Percentiles rank a stretch among this genome's conserved stretches.
These are phyloP conservation scores for Microplitis manilae DNA, from an alignment of 2,888 invertebrate genomes.

Conservation along the genomic window DNA sequence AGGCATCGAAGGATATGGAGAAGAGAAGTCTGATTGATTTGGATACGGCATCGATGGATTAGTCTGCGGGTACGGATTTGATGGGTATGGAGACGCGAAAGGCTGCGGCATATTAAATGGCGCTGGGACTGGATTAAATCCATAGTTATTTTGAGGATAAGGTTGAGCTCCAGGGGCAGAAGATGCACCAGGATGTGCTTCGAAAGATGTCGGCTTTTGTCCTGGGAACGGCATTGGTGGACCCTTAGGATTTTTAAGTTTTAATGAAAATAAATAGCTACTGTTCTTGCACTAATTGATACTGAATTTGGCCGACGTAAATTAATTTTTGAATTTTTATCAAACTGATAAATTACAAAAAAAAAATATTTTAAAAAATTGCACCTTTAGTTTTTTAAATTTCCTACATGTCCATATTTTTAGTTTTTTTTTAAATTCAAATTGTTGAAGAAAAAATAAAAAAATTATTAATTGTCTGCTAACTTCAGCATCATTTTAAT, in stretches of 20 bases:
- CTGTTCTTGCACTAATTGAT: too few species aligned
- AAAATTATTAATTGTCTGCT: too few species aligned
- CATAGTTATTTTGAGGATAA: constrained; percentile 51
- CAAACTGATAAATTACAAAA: too few species aligned
- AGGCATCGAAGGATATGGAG: constrained; percentile 65
- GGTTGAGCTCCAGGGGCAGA: constrained; percentile 62
- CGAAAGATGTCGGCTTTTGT: constrained; percentile 65
- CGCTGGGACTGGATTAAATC: constrained; percentile 57
- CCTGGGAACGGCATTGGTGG: constrained; percentile 63
- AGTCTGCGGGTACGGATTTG: constrained; percentile 41
- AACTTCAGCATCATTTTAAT: too few species aligned
- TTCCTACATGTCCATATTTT: too few species aligned
- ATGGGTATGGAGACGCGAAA: constrained; percentile 42
- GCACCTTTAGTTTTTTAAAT: too few species aligned
- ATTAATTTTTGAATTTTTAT: too few species aligned
- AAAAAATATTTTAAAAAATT: too few species aligned
- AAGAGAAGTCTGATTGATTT: constrained; percentile 31
- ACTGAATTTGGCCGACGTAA: too few species aligned
- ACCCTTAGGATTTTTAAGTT: constrained; percentile 57
- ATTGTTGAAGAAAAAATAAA: too few species aligned
- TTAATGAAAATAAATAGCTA: constrained; percentile 27
- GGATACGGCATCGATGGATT: constrained; percentile 33
- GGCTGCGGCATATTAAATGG: constrained; percentile 67
- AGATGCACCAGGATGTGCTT: constrained; percentile 65
- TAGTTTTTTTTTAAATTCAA: too few species aligned